These are phyloP conservation scores for Yponomeuta evonymella DNA, from an alignment of 2,888 invertebrate species.

Conservation along the genomic window DNA sequence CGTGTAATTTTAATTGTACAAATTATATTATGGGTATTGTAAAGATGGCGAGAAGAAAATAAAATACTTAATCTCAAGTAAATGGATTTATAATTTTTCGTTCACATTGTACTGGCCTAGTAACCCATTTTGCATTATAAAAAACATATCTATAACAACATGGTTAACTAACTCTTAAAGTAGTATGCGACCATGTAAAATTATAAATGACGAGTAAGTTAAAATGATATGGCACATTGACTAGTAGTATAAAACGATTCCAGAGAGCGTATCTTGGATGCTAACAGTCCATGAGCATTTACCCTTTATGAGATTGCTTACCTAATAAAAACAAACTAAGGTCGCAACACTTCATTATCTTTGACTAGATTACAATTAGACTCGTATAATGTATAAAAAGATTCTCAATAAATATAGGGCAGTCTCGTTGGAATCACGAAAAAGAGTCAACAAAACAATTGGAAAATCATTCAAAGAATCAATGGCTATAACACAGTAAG, in stretches of 20 bases:
- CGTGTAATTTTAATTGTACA: neutral
- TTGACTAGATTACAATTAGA: conserved; percentile 36
- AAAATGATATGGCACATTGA: conserved; percentile 74
- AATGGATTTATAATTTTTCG: conserved; percentile 66
- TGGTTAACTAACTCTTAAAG: conserved; percentile 64
- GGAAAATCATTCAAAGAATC: conserved; percentile 47
- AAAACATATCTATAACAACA: conserved; percentile 72
- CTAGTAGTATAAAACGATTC: conserved; percentile 38
- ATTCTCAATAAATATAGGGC: conserved; percentile 74
- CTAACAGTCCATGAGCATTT: neutral
- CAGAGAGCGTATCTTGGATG: neutral
- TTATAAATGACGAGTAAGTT: conserved; percentile 36
- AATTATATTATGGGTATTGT: neutral
- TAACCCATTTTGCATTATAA: conserved; percentile 69
- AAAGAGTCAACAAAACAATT: conserved; percentile 58
- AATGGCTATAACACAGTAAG: conserved; percentile 47
- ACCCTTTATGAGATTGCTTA: neutral
- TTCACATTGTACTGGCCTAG: conserved; percentile 71
- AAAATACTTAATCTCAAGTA: conserved; percentile 34
- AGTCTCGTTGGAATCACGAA: conserved; percentile 74
- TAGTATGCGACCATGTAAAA: conserved; percentile 20
- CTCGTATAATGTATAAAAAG: conserved; percentile 33
- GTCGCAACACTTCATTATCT: conserved; percentile 6
- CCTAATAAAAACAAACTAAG: neutral
- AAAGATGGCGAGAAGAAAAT: neutral